A percentile compares a stretch with the other conserved stretches of the same genome.
Conservation (phyloP, 2,888 invertebrate genomes). For the Thyatira batis region DNA sequence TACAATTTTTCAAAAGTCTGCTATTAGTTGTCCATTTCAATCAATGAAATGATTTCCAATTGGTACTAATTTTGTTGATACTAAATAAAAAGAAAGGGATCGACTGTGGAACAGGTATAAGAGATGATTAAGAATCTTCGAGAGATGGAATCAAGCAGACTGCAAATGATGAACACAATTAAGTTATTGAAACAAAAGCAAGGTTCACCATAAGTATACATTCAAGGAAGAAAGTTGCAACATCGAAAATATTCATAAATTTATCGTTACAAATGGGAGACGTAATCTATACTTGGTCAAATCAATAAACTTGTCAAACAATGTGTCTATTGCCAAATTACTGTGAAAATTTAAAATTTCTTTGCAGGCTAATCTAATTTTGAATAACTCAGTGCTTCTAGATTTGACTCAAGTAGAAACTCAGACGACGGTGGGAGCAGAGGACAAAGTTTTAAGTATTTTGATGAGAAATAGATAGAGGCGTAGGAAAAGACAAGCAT, state of each 20-base stretch:
- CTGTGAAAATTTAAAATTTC: background rate
- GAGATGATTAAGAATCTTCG: background rate
- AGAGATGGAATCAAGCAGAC: background rate
- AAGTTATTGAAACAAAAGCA: background rate
- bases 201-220: background rate
- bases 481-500: too few relatives aligned
- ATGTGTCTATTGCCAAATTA: slow-evolving; percentile 1
- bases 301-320: background rate
- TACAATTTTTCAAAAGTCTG: background rate
- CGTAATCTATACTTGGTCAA: background rate
- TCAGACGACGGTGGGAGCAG: background rate
- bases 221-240: background rate
- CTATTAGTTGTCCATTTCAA: background rate
- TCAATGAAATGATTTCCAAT: background rate
- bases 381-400: slow-evolving; percentile 1
- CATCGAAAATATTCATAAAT: background rate
- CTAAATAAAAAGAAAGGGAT: background rate
- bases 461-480: too few relatives aligned
- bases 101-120: background rate
- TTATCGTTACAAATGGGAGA: background rate
- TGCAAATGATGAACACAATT: background rate
- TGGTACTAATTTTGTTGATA: too few relatives aligned
- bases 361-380: background rate
- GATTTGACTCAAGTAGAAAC: slow-evolving; percentile 1
- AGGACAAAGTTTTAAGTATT: background rate